Percentiles rank a stretch among this genome's conserved stretches.
phyloP scores from a whole-genome alignment of 2,113 vertebrate species.

The Spea multiplicata region DNA sequence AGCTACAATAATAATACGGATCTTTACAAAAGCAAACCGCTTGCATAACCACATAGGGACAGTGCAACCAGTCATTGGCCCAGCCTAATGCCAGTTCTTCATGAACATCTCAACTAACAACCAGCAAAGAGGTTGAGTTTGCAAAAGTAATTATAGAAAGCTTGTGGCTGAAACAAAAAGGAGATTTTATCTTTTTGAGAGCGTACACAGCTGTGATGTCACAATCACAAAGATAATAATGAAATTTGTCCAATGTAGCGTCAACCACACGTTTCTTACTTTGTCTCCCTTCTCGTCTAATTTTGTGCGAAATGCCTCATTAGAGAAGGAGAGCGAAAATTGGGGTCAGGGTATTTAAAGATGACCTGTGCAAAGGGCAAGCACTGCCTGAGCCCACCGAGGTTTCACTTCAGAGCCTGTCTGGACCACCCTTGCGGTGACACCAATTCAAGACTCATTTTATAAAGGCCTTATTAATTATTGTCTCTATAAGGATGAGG shows the following conservation, averaged over 20 bases:
- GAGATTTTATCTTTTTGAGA: slow-evolving; percentile 54
- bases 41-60: slow-evolving; percentile 50
- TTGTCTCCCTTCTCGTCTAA: slow-evolving; percentile 70
- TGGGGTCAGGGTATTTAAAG: slow-evolving; percentile 98
- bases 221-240: slow-evolving; percentile 67
- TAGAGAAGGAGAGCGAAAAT: slow-evolving; percentile 94
- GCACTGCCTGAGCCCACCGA: slow-evolving; percentile 83
- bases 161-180: slow-evolving; percentile 59
- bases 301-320: slow-evolving; percentile 86
- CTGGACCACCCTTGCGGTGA: slow-evolving; percentile 88
- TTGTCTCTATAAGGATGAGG: slow-evolving; percentile 92
- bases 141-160: slow-evolving; percentile 65
- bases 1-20: slow-evolving; percentile 52
- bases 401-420: slow-evolving; percentile 84
- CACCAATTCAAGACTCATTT: slow-evolving; percentile 93
- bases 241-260: slow-evolving; percentile 67
- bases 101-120: slow-evolving; percentile 56
- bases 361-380: slow-evolving; percentile 87
- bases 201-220: slow-evolving; percentile 71
- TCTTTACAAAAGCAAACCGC: slow-evolving; percentile 53
- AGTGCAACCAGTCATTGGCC: slow-evolving; percentile 43
- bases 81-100: slow-evolving; percentile 49
- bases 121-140: slow-evolving; percentile 58
- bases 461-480: slow-evolving; percentile 99
- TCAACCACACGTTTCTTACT: slow-evolving; percentile 72